A percentile compares a stretch with the other conserved stretches of the same genome.
Conservation (phyloP, 2,113 vertebrate genomes). For the Strix aluco region DNA sequence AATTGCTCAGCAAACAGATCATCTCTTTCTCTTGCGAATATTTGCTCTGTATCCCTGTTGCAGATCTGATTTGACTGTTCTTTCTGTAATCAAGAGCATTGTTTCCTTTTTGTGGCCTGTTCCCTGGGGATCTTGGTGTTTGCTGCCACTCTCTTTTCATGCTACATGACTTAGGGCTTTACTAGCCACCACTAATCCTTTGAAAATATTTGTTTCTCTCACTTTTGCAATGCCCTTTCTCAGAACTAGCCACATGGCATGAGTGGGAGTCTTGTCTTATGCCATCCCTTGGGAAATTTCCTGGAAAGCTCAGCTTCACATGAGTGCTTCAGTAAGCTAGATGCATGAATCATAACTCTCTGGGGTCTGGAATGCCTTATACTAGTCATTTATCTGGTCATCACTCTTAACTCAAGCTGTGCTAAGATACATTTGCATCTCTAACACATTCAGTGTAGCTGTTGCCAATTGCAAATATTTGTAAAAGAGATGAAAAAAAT, state of each 20-base stretch:
- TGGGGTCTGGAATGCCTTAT: background rate
- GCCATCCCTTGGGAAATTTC: conserved; percentile 2
- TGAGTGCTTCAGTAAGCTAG: background rate
- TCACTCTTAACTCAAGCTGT: background rate
- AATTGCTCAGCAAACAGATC: background rate
- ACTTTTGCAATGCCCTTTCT: conserved; percentile 10
- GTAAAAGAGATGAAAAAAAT: background rate
- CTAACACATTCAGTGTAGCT: background rate
- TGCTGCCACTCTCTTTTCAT: background rate
- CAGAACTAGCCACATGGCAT: background rate
- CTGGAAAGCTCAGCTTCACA: conserved; percentile 29
- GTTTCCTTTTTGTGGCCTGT: background rate
- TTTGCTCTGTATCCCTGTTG: background rate
- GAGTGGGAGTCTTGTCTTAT: background rate
- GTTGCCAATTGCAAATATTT: background rate
- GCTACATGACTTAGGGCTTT: background rate
- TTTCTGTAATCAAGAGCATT: background rate
- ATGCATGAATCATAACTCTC: background rate
- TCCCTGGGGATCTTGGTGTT: background rate
- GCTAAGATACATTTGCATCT: background rate
- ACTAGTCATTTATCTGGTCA: background rate
- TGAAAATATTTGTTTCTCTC: background rate
- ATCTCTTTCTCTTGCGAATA: background rate
- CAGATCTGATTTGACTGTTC: background rate
- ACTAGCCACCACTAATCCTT: background rate